Evolutionary conservation across 2,113 vertebrate species (phyloP).

Genomic region (Lasiurus borealis): DNA sequence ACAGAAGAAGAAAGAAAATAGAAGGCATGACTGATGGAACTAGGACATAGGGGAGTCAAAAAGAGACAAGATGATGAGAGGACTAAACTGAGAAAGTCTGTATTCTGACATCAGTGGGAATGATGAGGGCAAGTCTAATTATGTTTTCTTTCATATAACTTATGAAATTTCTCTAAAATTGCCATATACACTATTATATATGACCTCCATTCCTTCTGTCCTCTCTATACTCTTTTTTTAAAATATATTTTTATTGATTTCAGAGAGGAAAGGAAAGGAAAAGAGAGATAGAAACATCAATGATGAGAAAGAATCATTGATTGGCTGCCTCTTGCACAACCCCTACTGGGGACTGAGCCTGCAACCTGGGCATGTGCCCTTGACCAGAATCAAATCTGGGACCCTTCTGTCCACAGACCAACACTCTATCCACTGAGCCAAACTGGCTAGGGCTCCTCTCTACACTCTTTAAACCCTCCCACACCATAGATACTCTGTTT

Average conservation of each 20-base stretch:
- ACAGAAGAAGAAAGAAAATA: not conserved
- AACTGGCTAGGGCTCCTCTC: not conserved
- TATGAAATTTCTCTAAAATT: not conserved
- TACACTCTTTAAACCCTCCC: too few species aligned
- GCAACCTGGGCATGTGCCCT: too few species aligned
- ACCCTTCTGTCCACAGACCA: too few species aligned
- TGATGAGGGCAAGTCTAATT: not conserved
- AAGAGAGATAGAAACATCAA: too few species aligned
- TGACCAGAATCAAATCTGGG: too few species aligned
- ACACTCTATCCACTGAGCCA: too few species aligned
- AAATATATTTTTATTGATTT: too few species aligned
- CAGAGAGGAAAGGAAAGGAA: too few species aligned
- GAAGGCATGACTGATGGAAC: not conserved
- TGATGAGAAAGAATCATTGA: too few species aligned
- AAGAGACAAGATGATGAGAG: not conserved
- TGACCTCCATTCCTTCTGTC: not conserved
- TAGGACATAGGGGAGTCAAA: not conserved
- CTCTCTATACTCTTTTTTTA: too few species aligned
- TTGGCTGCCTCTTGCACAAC: too few species aligned
- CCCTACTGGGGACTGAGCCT: too few species aligned
- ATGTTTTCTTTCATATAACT: not conserved
- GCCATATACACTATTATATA: not conserved
- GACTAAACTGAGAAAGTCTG: not conserved
- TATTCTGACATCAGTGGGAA: not conserved
- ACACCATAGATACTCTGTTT: not conserved